Base-by-base conservation (phyloP, 2,113 vertebrate genomes). In the Tichodroma muraria region DNA sequence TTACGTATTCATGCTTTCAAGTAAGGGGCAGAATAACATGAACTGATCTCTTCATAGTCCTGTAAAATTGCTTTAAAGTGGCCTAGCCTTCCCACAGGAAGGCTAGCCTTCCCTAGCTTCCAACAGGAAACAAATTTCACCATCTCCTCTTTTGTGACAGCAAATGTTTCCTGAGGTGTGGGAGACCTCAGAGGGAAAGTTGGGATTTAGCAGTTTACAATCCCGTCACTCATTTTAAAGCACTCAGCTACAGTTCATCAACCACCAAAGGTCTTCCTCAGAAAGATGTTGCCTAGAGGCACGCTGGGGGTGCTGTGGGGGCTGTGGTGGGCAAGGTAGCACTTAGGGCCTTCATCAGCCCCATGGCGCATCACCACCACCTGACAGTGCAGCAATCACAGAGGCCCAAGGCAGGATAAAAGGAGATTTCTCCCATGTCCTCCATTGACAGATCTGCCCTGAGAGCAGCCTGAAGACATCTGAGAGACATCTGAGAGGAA, bases 1-100 rank as follows among this genome's bases (percentile, higher is more conserved):
- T 90, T 93, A 80, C 3, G 12, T 71, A 93, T 68, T 95, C 28
- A 23, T 25, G 47, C 81, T 96, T 85, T 92, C 90, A 96, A 93
- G 59, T 72, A 42, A 53, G 37, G 63, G 54, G 70, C 89, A 94
- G 75, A 95, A 96, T 61, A 93, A 92, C 73, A 19, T 52, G 38
- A 79, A 89, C 30, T 64, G 64, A 83, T 92, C 88, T 87, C 65
- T 73, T 91, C 66, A 47, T 85, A 89, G 69, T 47, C 63, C 50
- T 47, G 16, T 83, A 38, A 69, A 79, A 85, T 53, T 69, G 24
- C 60, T 78, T 89, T 80, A 47, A 65, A 89, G 50, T 59, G 47
- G 47, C 50, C 54, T 71, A 73, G 37, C 47, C n/a, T 60, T 81
- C 52, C 72, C n/a, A n/a, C n/a, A n/a, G n/a, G n/a, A n/a, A n/a